Conservation (phyloP, 2,888 invertebrate species). For the Cepaea hortensis region DNA sequence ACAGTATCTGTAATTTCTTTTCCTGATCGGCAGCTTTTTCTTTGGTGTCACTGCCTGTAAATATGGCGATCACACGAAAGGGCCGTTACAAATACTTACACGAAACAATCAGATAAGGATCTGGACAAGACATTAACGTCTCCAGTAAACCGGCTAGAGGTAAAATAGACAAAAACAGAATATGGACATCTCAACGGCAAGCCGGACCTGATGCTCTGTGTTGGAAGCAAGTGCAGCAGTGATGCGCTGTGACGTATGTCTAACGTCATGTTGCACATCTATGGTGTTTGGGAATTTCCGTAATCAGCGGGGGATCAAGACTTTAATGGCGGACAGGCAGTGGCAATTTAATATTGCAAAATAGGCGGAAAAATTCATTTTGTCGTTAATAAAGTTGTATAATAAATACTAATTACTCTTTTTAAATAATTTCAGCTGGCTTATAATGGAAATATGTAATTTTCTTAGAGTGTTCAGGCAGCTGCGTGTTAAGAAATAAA, state of each 20-base stretch:
- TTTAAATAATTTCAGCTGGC: not conserved
- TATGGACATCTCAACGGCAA: slow-evolving; percentile 27
- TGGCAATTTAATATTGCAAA: not conserved
- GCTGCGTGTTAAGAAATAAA: not conserved
- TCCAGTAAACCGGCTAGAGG: not conserved
- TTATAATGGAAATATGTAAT: not conserved
- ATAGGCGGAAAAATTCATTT: not conserved
- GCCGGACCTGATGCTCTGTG: not conserved
- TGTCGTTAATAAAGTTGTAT: not conserved
- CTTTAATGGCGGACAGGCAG: not conserved
- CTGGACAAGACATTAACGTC: not conserved
- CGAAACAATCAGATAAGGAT: not conserved
- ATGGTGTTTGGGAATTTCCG: slow-evolving; percentile 26
- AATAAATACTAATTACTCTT: not conserved
- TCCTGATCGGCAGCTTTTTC: slow-evolving; percentile 42
- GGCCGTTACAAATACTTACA: not conserved
- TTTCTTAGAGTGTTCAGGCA: not conserved
- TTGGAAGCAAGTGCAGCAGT: not conserved
- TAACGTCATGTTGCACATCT: slow-evolving; percentile 24
- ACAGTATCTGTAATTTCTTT: slow-evolving; percentile 41
- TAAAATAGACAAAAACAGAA: not conserved
- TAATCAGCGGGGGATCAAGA: not conserved
- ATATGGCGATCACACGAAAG: slow-evolving; percentile 24
- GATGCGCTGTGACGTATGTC: slow-evolving; percentile 35
- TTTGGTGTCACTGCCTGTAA: slow-evolving; percentile 28